Conservation (phyloP, 2,113 vertebrate species). For the Dendrocopos noguchii region DNA sequence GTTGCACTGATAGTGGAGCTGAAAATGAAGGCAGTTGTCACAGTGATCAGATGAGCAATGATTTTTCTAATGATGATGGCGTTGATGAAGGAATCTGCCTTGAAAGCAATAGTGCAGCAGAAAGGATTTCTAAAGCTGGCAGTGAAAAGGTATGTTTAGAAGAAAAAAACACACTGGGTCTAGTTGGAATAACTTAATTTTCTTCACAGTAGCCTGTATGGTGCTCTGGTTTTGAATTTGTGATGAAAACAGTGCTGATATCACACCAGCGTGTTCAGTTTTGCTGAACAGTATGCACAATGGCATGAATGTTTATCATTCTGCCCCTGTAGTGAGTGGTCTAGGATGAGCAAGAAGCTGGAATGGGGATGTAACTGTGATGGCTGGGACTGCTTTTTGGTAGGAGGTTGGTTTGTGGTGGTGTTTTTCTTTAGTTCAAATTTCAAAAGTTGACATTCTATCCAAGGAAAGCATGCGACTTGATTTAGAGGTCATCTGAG, state of each 20-base stretch:
- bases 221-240: background rate
- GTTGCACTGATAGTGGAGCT: conserved; percentile 97
- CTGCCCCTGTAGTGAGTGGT: background rate
- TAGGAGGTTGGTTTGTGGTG: too few relatives aligned
- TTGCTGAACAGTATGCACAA: background rate
- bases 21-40: conserved; percentile 99
- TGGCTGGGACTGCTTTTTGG: background rate
- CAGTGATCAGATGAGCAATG: conserved; percentile 99
- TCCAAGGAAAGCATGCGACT: background rate
- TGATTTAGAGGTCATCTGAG: background rate
- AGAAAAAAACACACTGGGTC: background rate
- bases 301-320: background rate
- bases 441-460: background rate
- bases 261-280: background rate
- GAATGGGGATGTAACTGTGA: background rate
- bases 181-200: background rate
- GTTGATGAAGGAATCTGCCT: conserved; percentile 98
- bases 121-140: conserved; percentile 88
- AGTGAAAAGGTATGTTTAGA: conserved; percentile 83
- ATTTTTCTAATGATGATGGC: conserved; percentile 96
- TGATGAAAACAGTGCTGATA: background rate
- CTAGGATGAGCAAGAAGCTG: background rate
- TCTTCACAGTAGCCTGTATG: background rate
- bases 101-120: conserved; percentile 87
- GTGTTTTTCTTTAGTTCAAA: background rate